phyloP scores from a whole-genome alignment of 2,797 vertebrate species.

The Ctenochaetus hawaiiensis region DNA sequence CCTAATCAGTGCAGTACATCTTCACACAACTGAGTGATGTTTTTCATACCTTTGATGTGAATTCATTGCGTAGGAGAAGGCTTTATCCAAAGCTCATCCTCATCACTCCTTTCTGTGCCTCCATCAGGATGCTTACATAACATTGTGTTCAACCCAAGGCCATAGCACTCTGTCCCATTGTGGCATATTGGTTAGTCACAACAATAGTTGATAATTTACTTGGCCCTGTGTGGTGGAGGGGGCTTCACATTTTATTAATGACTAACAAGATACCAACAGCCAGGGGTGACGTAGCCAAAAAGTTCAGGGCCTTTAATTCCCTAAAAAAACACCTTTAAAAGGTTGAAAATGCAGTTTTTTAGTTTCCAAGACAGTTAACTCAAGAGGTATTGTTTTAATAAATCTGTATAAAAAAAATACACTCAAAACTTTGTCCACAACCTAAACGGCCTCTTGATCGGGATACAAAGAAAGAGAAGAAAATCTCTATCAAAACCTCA shows the following conservation, averaged over 20 bases:
- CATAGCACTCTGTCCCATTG: conserved; percentile 35
- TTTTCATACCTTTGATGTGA: conserved; percentile 61
- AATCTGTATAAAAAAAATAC: neutral
- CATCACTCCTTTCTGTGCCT: conserved; percentile 41
- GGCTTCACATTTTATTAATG: conserved; percentile 17
- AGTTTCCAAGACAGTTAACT: neutral
- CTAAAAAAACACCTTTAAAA: neutral
- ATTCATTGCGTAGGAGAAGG: conserved; percentile 54
- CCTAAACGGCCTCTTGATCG: neutral
- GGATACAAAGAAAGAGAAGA: neutral
- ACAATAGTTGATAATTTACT: conserved; percentile 44
- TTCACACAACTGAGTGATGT: conserved; percentile 47
- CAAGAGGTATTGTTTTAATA: neutral
- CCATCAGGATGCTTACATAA: conserved; percentile 52
- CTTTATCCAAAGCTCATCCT: conserved; percentile 58
- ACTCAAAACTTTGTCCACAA: neutral
- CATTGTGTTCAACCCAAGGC: conserved; percentile 65
- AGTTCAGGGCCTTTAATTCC: neutral
- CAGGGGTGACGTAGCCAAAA: neutral
- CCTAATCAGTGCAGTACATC: conserved; percentile 49
- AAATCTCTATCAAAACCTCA: neutral
- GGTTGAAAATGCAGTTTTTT: neutral
- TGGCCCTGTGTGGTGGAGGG: conserved; percentile 20
- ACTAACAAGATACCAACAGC: conserved; percentile 30
- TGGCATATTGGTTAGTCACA: conserved; percentile 40